Percentiles rank a stretch among this genome's conserved stretches.
phyloP scores from a whole-genome alignment of 2,113 vertebrate species.

The Corvus hawaiiensis region DNA sequence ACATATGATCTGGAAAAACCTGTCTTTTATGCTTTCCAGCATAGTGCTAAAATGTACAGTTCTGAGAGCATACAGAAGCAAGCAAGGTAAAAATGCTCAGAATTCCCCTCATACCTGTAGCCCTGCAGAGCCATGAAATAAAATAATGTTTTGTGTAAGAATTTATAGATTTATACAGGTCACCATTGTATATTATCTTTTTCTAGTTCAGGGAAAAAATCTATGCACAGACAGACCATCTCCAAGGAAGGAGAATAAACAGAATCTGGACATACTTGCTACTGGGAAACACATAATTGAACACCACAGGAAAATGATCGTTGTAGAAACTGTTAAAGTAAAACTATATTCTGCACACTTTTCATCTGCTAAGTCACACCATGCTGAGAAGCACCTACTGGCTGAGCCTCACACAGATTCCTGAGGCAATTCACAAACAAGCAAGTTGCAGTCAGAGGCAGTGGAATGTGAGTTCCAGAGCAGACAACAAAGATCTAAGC shows the following conservation, averaged over 20 bases:
- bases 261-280: neutral
- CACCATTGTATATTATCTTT: neutral
- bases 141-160: neutral
- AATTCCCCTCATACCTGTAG: neutral
- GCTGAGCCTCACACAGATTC: neutral
- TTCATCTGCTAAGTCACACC: neutral
- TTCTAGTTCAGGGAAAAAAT: neutral
- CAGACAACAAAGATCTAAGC: neutral
- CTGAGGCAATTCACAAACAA: neutral
- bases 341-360: neutral
- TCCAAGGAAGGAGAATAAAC: conserved; percentile 12
- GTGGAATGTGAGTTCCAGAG: neutral
- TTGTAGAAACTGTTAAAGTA: neutral
- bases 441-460: neutral
- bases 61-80: neutral
- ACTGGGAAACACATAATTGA: conserved; percentile 24
- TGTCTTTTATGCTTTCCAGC: neutral
- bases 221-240: neutral
- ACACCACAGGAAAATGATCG: neutral
- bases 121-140: neutral
- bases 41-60: neutral
- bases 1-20: neutral
- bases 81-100: neutral
- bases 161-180: neutral
- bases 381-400: neutral